Base-by-base conservation (phyloP, 2,113 vertebrate genomes). In the Sinocyclocheilus maitianheensis region DNA sequence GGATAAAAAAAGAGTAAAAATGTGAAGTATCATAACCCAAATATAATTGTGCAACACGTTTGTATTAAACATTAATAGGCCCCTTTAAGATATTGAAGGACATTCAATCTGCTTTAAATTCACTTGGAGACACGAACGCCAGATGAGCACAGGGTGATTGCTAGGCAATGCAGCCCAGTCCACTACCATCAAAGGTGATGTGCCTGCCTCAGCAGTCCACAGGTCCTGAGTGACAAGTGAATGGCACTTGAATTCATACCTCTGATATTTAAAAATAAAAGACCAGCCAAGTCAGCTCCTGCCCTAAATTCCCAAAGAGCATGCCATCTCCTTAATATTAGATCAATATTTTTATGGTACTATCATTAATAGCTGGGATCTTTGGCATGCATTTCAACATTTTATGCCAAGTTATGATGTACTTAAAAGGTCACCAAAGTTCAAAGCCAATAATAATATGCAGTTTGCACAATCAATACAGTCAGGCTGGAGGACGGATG, bases 401-500 rank as follows among this genome's bases (percentile, higher is more conserved):
- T 81, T 65, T 85, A 90, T 85, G 34, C 90, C 89, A 90, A 92
- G 81, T 53, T 78, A 86, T 84, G 81, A 89, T 30, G 55, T 79
- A 88, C 2, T 58, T 2, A 77, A 55, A 72, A 84, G 84, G 77
- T 58, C 51, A 89, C 86, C 62, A 90, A 88, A 87, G 87, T 85
- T 84, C 90, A 88, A 89, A 90, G 90, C 91, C 93, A 90, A 89
- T 90, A 92, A 92, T 87, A 93, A 92, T 81, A 87, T 83, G 82
- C 89, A 88, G 82, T 30, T 34, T 13, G 51, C 53, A 86, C 46
- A 87, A 81, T 83, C 55, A 84, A 8, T 12, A 81, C 58, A 24
- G 3, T 78, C 30, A 79, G 26, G 26, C 51, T 63, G 78, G 37
- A 80, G 12, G 20, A 24, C 1, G 11, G 20, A 4, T 78, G 26